Evolutionary conservation across 2,113 vertebrate genomes (phyloP), one percentile per base, ranked within the genome.

Genomic region (Pungitius pungitius): DNA sequence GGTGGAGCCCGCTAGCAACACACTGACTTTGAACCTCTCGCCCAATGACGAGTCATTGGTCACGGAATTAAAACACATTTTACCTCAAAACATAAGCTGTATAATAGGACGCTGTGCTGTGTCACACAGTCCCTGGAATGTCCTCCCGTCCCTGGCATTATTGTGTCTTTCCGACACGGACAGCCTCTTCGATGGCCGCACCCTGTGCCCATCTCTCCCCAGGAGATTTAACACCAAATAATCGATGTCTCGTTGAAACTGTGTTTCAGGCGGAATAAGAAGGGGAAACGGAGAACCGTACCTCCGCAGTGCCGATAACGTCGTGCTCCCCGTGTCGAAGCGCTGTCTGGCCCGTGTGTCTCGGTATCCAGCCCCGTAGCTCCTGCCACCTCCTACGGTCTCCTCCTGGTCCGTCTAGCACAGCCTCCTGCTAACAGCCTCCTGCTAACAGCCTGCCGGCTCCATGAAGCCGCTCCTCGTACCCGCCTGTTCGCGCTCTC

Each of bases 101-200:
- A 15, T 14, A 14, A 20, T 10, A 40, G 9, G 17, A 11, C 37
- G 33, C 47, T 42, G 4, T 26, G 13, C 1, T 4, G 27, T 45
- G 30, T 56, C 12, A 13, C 14, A 30, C 12, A 42, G 20, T 27
- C 43, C n/a, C 24, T 60, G 42, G 10, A 60, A 22, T 70, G 79
- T 70, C 45, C 37, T 30, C 9, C 4, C 30, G 8, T 13, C 12
- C 49, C 11, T 33, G 8, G 5, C 30, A 30, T 30, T 18, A 24
- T 42, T n/a, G 40, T 43, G 55, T 68, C 15, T 39, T 1, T 56
- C 65, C 47, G 11, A 40, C 84, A 63, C 3, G 87, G 88, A 75
- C 88, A 85, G 77, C 57, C 60, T 83, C 54, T 47, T 83, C 82
- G 60, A 73, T 81, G 88, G 92, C 92, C 93, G 92, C 92, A 92